Base-by-base conservation (phyloP, 2,113 vertebrate species). In the Takifugu bimaculatus region DNA sequence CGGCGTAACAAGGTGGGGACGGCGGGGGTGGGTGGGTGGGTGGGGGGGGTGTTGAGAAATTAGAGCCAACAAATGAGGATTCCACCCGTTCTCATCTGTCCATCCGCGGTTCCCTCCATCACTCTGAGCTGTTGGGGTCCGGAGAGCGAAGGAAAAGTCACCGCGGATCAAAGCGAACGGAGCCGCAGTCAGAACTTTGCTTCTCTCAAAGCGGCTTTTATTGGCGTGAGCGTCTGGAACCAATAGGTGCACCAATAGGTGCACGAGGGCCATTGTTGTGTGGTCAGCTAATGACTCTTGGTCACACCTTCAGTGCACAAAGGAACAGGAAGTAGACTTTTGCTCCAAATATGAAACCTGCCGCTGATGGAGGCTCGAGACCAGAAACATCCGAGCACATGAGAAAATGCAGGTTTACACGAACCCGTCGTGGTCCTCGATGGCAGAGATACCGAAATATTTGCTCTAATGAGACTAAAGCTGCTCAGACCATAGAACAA, bases 161-260 rank as follows among this genome's bases (percentile, higher is more conserved):
- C 6, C 27, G 13, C 51, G 54, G 60, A 54, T 68, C 65, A 60
- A 73, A 80, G 58, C 4, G 5, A 39, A 14, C 15, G 4, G 12
- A 12, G 56, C 57, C n/a, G 63, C 7, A 49, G 26, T 35, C 13
- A 53, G 51, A 55, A 54, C 26, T 26, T 28, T 1, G 13, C 50
- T 69, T 74, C 29, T 5, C 3, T 2, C 56, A 65, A 51, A 60
- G 61, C 71, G 64, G 67, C 73, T 53, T 80, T 82, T 74, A 72
- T 76, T 70, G 69, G 65, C 51, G 70, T 70, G 70, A 66, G 60
- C 29, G 29, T 32, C 29, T 32, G 29, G 29, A 4, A 32, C 29
- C 29, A 32, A 4, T 32, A 32, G 29, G 29, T 32, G 29, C 29
- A 32, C 28, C 3, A 29, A 5, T 29, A 70, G 60, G 65, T 77